phyloP scores from a whole-genome alignment of 2,888 invertebrate genomes.

The Drosophila paracracens region DNA sequence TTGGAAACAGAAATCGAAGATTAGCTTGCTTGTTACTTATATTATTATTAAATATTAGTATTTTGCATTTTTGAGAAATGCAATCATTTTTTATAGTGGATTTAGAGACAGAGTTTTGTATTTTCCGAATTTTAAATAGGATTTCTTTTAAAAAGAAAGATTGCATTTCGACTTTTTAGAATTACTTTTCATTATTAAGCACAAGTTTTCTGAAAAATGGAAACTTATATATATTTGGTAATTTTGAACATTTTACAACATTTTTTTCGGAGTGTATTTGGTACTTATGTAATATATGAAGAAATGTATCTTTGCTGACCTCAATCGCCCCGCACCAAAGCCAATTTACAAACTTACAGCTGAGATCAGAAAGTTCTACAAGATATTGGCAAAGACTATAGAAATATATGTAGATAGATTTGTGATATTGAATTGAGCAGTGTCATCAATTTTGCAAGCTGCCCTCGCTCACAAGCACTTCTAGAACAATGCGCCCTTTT shows the following conservation, averaged over 20 bases:
- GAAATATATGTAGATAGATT: background rate
- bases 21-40: background rate
- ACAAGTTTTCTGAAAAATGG: fast-evolving
- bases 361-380: conserved; percentile 21
- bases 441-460: background rate
- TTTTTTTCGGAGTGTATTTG: background rate
- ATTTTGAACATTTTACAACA: fast-evolving
- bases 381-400: background rate
- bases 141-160: background rate
- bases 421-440: background rate
- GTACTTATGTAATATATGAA: background rate
- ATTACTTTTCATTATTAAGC: background rate
- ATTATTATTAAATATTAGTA: background rate
- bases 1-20: background rate
- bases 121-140: background rate
- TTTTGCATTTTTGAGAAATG: background rate
- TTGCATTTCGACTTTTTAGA: background rate
- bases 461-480: background rate
- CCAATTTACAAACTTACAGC: conserved; percentile 25
- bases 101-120: background rate
- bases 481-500: background rate
- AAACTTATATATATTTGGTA: fast-evolving
- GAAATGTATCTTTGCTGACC: conserved; percentile 25
- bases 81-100: background rate
- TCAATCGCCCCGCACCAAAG: conserved; percentile 15